Conservation (phyloP, 1,140 invertebrate species). For the Delia radicum region DNA sequence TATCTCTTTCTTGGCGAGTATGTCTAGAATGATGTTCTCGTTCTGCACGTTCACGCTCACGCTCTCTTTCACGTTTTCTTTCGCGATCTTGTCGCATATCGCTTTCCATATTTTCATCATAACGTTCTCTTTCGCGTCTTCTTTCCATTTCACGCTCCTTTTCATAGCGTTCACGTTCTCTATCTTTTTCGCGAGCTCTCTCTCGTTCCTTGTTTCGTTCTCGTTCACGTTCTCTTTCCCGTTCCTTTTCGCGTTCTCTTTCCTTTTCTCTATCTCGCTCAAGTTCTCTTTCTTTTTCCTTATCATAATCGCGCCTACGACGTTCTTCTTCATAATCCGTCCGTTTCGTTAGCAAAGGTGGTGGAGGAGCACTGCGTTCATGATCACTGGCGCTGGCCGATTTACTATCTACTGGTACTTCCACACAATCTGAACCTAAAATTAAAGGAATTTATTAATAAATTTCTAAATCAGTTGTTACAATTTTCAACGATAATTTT, state of each 20-base stretch:
- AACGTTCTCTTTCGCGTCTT: constrained; percentile 32
- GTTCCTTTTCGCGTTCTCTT: constrained; percentile 35
- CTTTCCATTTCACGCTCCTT: constrained; percentile 25
- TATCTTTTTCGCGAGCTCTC: constrained; percentile 50
- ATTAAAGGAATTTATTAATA: constrained; percentile 5
- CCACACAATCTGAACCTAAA: constrained; percentile 46
- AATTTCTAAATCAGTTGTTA: neutral
- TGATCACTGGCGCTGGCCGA: neutral
- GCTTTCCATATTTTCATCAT: constrained; percentile 18
- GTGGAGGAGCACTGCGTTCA: constrained; percentile 39
- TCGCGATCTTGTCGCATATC: constrained; percentile 46
- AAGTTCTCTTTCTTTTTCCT: constrained; percentile 40
- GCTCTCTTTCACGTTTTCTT: constrained; percentile 30
- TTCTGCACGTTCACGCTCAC: neutral
- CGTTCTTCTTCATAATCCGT: constrained; percentile 40
- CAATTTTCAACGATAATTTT: neutral
- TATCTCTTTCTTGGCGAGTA: constrained; percentile 44
- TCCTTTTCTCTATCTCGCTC: constrained; percentile 33
- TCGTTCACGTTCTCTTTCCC: constrained; percentile 29
- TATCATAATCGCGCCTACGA: constrained; percentile 21
- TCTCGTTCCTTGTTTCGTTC: constrained; percentile 5
- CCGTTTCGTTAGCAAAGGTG: constrained; percentile 49
- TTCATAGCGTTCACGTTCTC: constrained; percentile 40
- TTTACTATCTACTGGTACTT: constrained; percentile 29
- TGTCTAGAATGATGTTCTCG: constrained; percentile 57